Percentiles rank a stretch among this genome's conserved stretches.
phyloP scores from a whole-genome alignment of 2,113 vertebrate species.

The Oncorhynchus tshawytscha region DNA sequence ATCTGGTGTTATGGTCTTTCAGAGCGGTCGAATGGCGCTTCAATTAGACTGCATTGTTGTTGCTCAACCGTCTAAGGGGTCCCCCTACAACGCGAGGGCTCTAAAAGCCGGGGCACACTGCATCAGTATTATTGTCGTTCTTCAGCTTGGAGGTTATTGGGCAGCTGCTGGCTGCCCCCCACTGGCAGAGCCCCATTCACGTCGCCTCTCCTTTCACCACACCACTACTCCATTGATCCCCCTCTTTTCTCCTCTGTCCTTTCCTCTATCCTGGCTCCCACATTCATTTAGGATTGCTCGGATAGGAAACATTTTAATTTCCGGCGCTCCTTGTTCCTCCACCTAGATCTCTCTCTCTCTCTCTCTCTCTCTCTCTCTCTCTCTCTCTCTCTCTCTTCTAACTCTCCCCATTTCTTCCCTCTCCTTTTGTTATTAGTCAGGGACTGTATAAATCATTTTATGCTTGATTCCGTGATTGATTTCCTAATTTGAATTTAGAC shows the following conservation, averaged over 20 bases:
- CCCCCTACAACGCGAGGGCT: conserved; percentile 79
- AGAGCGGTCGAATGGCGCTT: conserved; percentile 65
- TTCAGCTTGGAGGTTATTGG: conserved; percentile 92
- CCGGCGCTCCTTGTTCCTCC: conserved; percentile 61
- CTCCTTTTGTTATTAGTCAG: too few species aligned
- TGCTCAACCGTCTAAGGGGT: conserved; percentile 77
- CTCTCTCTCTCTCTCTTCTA: conserved; percentile 12
- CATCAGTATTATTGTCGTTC: conserved; percentile 97
- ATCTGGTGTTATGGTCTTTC: conserved; percentile 54
- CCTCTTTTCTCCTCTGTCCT: conserved; percentile 84
- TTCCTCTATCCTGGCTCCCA: conserved; percentile 77
- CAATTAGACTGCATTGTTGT: conserved; percentile 81
- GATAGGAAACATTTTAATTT: conserved; percentile 99
- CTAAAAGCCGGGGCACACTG: conserved; percentile 87
- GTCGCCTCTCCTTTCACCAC: conserved; percentile 85
- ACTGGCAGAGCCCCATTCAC: conserved; percentile 95
- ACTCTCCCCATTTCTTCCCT: neutral
- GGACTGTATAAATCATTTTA: too few species aligned
- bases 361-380: conserved; percentile 3
- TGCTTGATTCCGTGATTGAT: too few species aligned
- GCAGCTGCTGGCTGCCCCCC: conserved; percentile 96
- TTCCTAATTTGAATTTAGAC: too few species aligned
- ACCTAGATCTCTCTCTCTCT: conserved; percentile 3
- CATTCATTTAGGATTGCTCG: conserved; percentile 92
- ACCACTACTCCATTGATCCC: conserved; percentile 94